phyloP scores from a whole-genome alignment of 1,140 invertebrate species.

The Pachyrhynchus sulphureomaculatus region DNA sequence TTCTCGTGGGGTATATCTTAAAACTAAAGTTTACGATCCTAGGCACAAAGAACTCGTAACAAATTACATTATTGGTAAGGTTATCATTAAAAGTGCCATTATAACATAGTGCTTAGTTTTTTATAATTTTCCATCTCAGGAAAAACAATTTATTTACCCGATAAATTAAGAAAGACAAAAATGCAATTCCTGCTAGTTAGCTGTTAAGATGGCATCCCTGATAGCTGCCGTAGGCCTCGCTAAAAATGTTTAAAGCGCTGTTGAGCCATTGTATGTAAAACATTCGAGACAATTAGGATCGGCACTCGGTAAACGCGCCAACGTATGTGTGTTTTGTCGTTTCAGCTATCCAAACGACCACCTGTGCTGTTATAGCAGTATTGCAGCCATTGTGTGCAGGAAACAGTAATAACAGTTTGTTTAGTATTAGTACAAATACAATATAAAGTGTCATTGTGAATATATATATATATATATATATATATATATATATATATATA shows the following conservation, averaged over 20 bases:
- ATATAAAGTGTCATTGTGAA: neutral
- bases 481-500: too few species aligned
- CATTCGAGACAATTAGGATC: conserved; percentile 17
- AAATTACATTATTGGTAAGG: too few species aligned
- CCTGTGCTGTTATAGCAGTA: conserved; percentile 5
- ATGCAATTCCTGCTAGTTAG: neutral
- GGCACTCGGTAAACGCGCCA: conserved; percentile 12
- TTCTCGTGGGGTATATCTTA: too few species aligned
- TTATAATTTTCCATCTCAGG: too few species aligned
- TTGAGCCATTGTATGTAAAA: conserved; percentile 19
- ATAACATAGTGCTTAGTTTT: too few species aligned
- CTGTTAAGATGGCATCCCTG: conserved; percentile 7
- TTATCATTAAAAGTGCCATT: too few species aligned
- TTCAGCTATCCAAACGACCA: conserved; percentile 6
- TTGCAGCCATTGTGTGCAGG: neutral
- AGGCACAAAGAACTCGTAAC: too few species aligned
- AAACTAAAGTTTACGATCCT: too few species aligned
- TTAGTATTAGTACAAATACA: neutral
- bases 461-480: too few species aligned
- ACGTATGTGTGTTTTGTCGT: neutral
- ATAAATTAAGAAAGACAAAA: neutral
- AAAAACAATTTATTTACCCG: neutral
- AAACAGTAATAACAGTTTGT: neutral
- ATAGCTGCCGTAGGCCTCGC: neutral
- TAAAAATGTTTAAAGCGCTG: neutral